A percentile compares a stretch with the other conserved stretches of the same genome.
These are phyloP conservation scores for Sebastes elongatus DNA, from an alignment of 2,797 vertebrate species.

Conservation along the genomic window DNA sequence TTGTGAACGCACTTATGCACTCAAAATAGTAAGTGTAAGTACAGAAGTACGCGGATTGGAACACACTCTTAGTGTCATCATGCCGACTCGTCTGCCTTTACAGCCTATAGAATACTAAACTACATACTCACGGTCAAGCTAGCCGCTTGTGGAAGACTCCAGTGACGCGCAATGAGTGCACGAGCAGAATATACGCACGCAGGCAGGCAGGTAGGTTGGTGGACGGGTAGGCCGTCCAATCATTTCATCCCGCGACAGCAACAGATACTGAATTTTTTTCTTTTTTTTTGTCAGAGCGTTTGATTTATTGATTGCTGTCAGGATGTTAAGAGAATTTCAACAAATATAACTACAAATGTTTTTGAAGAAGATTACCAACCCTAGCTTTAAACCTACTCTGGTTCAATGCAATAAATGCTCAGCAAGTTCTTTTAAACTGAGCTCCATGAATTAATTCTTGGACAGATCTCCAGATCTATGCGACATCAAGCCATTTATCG, in stretches of 20 bases:
- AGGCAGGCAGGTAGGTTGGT: too few relatives aligned
- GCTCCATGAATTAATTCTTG: slow-evolving; percentile 1
- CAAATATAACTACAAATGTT: background rate
- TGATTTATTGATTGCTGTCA: background rate
- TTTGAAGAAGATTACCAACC: background rate
- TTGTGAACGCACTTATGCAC: too few relatives aligned
- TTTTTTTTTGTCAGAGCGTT: background rate
- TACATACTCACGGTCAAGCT: too few relatives aligned
- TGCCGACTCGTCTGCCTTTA: background rate
- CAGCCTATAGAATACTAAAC: too few relatives aligned
- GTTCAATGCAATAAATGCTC: background rate
- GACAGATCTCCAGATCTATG: slow-evolving; percentile 1
- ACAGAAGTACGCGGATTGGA: too few relatives aligned
- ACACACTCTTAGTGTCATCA: too few relatives aligned
- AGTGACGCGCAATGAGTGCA: too few relatives aligned
- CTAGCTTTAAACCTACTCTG: background rate
- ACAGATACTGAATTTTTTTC: background rate
- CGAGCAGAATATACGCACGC: too few relatives aligned
- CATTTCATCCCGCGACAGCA: background rate
- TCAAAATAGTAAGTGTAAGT: too few relatives aligned
- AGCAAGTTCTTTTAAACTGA: background rate
- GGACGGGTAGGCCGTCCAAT: too few relatives aligned
- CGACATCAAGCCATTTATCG: slow-evolving; percentile 34
- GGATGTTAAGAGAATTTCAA: background rate
- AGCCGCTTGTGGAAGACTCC: too few relatives aligned